A percentile compares a stretch with the other conserved stretches of the same genome.
These are phyloP conservation scores for Tachypleus tridentatus DNA, from an alignment of 1,140 invertebrate species.

Conservation along the genomic window DNA sequence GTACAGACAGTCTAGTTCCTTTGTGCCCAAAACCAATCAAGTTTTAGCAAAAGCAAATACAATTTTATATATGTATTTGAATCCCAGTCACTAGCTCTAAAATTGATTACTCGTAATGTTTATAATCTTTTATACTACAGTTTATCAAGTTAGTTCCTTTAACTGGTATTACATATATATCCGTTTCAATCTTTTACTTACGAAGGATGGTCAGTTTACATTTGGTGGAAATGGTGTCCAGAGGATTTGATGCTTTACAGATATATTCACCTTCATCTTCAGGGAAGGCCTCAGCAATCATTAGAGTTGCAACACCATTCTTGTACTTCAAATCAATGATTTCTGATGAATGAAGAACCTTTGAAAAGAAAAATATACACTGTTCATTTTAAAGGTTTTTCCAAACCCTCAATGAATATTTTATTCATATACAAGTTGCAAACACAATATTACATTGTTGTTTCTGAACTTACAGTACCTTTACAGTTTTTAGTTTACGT, in stretches of 20 bases:
- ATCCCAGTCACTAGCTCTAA: constrained; percentile 30
- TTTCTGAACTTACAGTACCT: no score
- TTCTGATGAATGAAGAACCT: constrained; percentile 56
- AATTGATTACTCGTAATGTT: constrained; percentile 21
- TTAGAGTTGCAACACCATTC: constrained; percentile 66
- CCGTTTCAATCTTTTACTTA: constrained; percentile 13
- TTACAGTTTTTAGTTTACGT: no score
- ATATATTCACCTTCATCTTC: constrained; percentile 82
- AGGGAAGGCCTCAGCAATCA: constrained; percentile 82
- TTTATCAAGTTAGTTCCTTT: background rate
- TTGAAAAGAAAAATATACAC: background rate
- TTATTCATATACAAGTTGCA: no score
- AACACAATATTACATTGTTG: no score
- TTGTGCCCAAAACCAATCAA: no score
- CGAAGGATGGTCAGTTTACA: constrained; percentile 63
- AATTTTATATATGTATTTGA: constrained; percentile 1
- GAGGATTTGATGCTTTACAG: constrained; percentile 79
- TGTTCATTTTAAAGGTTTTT: no score
- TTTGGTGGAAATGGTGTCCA: constrained; percentile 67
- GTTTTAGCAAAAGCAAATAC: no score
- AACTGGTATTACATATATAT: background rate
- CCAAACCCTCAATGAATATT: no score
- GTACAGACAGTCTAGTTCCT: no score
- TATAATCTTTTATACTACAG: background rate
- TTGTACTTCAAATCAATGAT: constrained; percentile 83